phyloP scores from a whole-genome alignment of 2,113 vertebrate species.

The Orientallactaga bullata region DNA sequence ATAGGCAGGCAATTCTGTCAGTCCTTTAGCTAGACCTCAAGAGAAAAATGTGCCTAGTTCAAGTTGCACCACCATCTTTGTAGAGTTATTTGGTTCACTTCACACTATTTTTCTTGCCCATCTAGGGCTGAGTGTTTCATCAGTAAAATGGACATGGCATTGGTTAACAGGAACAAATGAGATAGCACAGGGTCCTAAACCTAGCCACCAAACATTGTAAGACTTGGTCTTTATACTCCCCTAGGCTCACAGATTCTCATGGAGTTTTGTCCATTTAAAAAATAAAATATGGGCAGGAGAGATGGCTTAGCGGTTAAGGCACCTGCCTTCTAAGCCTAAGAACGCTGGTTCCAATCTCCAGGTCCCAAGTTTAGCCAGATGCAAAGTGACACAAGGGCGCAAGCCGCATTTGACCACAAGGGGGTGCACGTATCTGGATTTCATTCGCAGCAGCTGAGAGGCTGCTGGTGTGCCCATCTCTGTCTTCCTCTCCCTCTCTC shows the following conservation, averaged over 20 bases:
- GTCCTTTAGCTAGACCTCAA: neutral
- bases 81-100: neutral
- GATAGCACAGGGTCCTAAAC: neutral
- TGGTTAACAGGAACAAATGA: neutral
- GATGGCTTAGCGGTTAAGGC: too few species aligned
- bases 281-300: too few species aligned
- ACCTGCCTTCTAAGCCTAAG: too few species aligned
- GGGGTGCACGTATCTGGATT: too few species aligned
- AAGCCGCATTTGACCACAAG: too few species aligned
- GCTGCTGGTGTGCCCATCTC: too few species aligned
- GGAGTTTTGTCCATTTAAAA: neutral
- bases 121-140: neutral
- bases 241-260: neutral
- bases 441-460: too few species aligned
- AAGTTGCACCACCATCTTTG: neutral
- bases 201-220: neutral
- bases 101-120: neutral
- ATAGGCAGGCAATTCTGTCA: neutral
- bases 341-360: too few species aligned
- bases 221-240: neutral
- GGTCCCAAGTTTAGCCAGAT: too few species aligned
- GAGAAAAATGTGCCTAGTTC: neutral
- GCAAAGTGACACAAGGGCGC: too few species aligned
- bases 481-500: too few species aligned
- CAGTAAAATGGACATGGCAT: neutral